A percentile compares a stretch with the other conserved stretches of the same genome.
phyloP scores from a whole-genome alignment of 2,113 vertebrate species.

The Chloropsis hardwickii region DNA sequence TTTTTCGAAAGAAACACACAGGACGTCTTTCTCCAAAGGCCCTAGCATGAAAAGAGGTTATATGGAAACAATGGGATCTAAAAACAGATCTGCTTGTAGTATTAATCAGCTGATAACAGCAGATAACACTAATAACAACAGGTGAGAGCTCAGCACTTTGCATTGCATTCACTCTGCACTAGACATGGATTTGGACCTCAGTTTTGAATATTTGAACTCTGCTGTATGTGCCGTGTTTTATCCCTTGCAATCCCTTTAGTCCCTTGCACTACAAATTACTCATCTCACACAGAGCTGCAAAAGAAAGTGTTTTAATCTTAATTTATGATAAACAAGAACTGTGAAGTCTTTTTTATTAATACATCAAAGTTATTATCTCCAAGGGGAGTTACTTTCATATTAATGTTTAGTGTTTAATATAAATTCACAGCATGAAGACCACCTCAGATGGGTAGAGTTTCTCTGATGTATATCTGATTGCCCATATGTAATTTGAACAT shows the following conservation, averaged over 20 bases:
- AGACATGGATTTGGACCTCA: not conserved
- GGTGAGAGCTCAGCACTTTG: not conserved
- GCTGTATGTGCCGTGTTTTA: not conserved
- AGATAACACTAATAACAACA: not conserved
- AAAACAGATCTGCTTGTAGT: not conserved
- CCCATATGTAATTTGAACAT: conserved; percentile 16
- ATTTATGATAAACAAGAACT: conserved; percentile 15
- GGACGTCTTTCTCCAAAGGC: not conserved
- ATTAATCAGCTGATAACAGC: not conserved
- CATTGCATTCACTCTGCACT: not conserved
- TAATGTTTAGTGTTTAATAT: conserved; percentile 17
- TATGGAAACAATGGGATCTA: not conserved
- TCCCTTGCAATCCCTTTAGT: not conserved
- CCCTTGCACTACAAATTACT: not conserved
- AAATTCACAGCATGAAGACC: conserved; percentile 49
- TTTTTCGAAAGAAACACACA: not conserved
- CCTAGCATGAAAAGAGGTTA: not conserved
- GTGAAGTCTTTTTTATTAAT: conserved; percentile 24
- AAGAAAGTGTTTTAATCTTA: conserved; percentile 35
- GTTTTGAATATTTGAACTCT: not conserved
- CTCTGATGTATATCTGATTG: conserved; percentile 46
- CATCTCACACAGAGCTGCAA: not conserved
- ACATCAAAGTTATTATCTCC: conserved; percentile 48
- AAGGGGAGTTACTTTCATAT: conserved; percentile 1
- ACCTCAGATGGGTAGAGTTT: not conserved